Evolutionary conservation across 2,888 invertebrate genomes (phyloP).

Genomic region (Gisinianus flammeolus): DNA sequence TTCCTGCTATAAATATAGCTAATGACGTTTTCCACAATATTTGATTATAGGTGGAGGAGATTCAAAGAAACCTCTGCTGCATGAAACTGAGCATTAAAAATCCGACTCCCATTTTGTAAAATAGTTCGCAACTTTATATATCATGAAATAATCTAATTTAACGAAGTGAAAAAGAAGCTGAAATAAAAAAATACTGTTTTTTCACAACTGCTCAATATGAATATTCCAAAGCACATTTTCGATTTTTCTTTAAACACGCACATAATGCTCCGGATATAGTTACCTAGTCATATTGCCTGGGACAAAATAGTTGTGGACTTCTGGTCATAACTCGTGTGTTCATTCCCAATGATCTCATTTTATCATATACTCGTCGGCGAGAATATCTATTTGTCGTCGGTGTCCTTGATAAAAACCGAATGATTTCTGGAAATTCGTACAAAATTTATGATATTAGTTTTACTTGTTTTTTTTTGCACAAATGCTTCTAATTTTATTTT

Average conservation of each 20-base stretch:
- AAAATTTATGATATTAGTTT: not conserved
- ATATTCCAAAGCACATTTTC: too few species aligned
- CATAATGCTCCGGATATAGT: too few species aligned
- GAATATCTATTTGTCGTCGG: not conserved
- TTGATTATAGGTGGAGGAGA: constrained; percentile 38
- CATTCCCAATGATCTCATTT: constrained; percentile 10
- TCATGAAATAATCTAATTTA: too few species aligned
- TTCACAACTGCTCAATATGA: too few species aligned
- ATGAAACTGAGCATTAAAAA: not conserved
- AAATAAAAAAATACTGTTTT: too few species aligned
- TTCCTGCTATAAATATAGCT: not conserved
- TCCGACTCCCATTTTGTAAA: not conserved
- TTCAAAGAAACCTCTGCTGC: constrained; percentile 41
- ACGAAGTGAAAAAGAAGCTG: too few species aligned
- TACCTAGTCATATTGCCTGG: too few species aligned
- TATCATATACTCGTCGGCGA: constrained; percentile 12
- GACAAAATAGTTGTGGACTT: constrained; percentile 6
- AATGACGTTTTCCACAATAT: not conserved
- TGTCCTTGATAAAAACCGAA: constrained; percentile 17
- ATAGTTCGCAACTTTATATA: not conserved
- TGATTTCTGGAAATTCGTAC: constrained; percentile 15
- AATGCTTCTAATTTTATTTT: too few species aligned
- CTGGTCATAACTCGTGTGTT: constrained; percentile 11
- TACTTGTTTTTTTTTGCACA: too few species aligned
- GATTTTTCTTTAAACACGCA: too few species aligned